Conservation (phyloP, 2,888 invertebrate species). For the Nymphalis polychloros region DNA sequence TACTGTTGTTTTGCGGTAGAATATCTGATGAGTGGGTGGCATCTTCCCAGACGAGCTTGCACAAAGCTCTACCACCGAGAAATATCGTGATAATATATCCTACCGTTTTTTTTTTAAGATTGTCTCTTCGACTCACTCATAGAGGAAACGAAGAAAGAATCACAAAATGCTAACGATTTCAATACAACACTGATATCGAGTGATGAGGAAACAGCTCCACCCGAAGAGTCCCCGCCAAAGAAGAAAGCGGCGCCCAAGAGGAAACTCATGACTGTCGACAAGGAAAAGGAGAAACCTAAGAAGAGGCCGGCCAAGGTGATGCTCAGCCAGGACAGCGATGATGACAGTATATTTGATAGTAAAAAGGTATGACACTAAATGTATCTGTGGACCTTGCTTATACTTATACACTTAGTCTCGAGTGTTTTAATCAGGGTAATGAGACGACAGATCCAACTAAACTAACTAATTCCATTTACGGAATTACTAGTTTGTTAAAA, state of each 20-base stretch:
- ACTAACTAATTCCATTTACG: too few species aligned
- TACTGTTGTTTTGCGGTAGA: too few species aligned
- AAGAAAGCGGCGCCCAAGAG: slow-evolving; percentile 65
- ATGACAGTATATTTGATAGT: slow-evolving; percentile 75
- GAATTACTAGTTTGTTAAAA: too few species aligned
- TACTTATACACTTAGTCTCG: too few species aligned
- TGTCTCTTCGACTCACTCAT: slow-evolving; percentile 78
- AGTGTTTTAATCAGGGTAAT: too few species aligned
- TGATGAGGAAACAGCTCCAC: slow-evolving; percentile 48
- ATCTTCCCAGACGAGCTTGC: too few species aligned
- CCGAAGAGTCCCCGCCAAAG: slow-evolving; percentile 54
- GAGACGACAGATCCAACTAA: too few species aligned
- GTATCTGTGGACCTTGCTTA: too few species aligned
- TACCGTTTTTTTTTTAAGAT: slow-evolving; percentile 49
- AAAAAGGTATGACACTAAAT: slow-evolving; percentile 60
- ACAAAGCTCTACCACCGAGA: too few species aligned
- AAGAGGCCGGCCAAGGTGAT: slow-evolving; percentile 66
- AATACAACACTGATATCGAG: slow-evolving; percentile 51
- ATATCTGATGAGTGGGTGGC: too few species aligned
- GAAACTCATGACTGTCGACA: slow-evolving; percentile 57
- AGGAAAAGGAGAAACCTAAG: slow-evolving; percentile 59
- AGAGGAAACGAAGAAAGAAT: slow-evolving; percentile 70
- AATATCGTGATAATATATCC: not conserved
- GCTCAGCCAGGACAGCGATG: slow-evolving; percentile 64
- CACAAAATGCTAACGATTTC: slow-evolving; percentile 36